Evolutionary conservation across 2,888 invertebrate genomes (phyloP).

Genomic region (Mycalesis mineus): DNA sequence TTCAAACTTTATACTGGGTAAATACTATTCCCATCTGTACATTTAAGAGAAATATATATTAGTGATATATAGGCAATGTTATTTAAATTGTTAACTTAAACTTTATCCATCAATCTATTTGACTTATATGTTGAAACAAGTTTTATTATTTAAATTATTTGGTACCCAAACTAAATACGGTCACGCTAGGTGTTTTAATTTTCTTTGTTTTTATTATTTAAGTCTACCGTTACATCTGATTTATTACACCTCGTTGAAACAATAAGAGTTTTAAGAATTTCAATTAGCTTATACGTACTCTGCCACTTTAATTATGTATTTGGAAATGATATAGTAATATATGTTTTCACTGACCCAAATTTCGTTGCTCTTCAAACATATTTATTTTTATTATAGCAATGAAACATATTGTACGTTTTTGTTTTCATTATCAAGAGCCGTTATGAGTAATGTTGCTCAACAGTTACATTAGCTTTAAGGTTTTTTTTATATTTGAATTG

Average conservation of each 20-base stretch:
- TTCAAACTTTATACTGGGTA: neutral
- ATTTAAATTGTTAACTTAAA: neutral
- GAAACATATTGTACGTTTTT: neutral
- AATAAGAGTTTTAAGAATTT: neutral
- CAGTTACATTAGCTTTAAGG: conserved; percentile 20
- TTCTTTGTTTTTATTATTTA: neutral
- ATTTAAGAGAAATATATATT: neutral
- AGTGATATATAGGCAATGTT: neutral
- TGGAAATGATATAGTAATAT: neutral
- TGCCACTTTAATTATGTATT: neutral
- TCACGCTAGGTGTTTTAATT: neutral
- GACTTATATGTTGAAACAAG: neutral
- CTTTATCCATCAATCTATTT: neutral
- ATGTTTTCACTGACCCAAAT: neutral
- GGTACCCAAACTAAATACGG: neutral
- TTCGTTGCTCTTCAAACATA: neutral
- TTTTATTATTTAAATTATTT: neutral
- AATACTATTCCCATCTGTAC: neutral
- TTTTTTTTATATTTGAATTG: conserved; percentile 24
- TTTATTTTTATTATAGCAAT: neutral
- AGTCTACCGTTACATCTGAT: neutral
- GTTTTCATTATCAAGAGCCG: neutral
- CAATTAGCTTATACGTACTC: neutral
- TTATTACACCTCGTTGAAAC: neutral
- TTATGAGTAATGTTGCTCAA: conserved; percentile 15